Evolutionary conservation across 2,113 vertebrate species (phyloP).

Genomic region (Thunnus maccoyii): DNA sequence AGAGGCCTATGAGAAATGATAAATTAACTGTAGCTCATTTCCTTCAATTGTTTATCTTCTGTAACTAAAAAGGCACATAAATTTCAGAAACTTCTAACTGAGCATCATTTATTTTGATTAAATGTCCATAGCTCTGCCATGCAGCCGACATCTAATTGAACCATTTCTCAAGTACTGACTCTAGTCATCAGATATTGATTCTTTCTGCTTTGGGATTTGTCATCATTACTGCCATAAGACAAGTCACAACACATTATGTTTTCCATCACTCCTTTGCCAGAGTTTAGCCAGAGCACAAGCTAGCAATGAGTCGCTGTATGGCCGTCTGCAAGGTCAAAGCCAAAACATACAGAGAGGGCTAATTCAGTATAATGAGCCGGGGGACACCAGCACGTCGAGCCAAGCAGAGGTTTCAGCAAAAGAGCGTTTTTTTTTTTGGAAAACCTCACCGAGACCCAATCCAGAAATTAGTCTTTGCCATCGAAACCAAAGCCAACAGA

Average conservation of each 20-base stretch:
- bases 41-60: background rate
- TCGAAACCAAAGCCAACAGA: background rate
- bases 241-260: conserved; percentile 21
- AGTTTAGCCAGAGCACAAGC: conserved; percentile 46
- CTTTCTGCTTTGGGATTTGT: conserved; percentile 37
- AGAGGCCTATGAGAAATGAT: background rate
- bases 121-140: background rate
- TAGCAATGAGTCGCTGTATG: conserved; percentile 13
- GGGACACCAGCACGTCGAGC: conserved; percentile 6
- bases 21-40: background rate
- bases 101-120: conserved; percentile 30
- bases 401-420: conserved; percentile 37
- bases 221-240: conserved; percentile 28
- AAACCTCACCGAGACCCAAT: background rate
- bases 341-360: conserved; percentile 10
- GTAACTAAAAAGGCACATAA: background rate
- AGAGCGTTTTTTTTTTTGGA: background rate
- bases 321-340: conserved; percentile 27
- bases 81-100: background rate
- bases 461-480: conserved; percentile 7
- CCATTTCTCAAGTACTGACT: conserved; percentile 25
- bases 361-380: conserved; percentile 9
- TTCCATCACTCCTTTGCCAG: conserved; percentile 41
- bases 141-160: conserved; percentile 24
- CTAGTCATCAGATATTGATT: conserved; percentile 33